Conservation (phyloP, 1,140 invertebrate species). For the Semibalanus balanoides region DNA sequence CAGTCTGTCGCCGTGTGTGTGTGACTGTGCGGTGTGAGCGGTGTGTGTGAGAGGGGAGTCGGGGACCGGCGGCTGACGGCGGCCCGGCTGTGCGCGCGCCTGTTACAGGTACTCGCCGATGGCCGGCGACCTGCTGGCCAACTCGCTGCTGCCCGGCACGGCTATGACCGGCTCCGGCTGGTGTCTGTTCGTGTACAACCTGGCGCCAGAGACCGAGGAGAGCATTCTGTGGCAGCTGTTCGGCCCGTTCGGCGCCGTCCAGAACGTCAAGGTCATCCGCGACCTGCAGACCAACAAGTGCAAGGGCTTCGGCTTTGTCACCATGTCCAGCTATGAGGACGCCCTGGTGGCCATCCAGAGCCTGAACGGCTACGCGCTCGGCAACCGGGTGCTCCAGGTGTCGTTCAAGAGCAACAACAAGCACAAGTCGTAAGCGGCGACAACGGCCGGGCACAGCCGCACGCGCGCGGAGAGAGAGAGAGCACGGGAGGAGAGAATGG, state of each 20-base stretch:
- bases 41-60: background rate
- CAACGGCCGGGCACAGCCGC: background rate
- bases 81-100: conserved; percentile 17
- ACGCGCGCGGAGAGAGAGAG: background rate
- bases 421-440: conserved; percentile 26
- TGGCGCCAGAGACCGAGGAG: conserved; percentile 96
- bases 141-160: conserved; percentile 60
- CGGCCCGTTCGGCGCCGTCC: conserved; percentile 96
- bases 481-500: background rate
- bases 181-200: conserved; percentile 98
- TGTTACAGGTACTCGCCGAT: conserved; percentile 74
- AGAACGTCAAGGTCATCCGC: conserved; percentile 92
- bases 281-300: conserved; percentile 97
- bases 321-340: conserved; percentile 99
- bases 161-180: conserved; percentile 58
- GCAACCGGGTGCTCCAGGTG: conserved; percentile 94
- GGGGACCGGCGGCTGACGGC: conserved; percentile 2
- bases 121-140: conserved; percentile 77
- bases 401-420: conserved; percentile 77
- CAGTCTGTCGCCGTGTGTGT: no score
- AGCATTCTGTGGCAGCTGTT: conserved; percentile 97
- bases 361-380: conserved; percentile 92
- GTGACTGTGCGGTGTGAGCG: no score
- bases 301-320: conserved; percentile 99
- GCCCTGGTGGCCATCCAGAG: conserved; percentile 93